Conservation (phyloP, 2,888 invertebrate species). For the Heliconius ismenius region DNA sequence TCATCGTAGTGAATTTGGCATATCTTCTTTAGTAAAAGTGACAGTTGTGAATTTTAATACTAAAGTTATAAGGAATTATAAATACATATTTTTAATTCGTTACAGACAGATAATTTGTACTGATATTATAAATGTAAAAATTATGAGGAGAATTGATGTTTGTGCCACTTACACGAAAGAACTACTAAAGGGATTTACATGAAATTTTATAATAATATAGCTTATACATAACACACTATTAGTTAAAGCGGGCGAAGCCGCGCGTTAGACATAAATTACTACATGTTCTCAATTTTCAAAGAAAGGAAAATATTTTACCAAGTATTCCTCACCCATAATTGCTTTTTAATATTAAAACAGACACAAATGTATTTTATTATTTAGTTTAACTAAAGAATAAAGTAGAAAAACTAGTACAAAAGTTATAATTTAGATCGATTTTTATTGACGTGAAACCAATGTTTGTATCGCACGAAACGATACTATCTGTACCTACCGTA, state of each 20-base stretch:
- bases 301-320: not conserved
- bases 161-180: too few species aligned
- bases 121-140: too few species aligned
- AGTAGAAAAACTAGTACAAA: constrained; percentile 1
- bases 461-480: not conserved
- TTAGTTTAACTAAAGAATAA: not conserved
- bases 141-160: too few species aligned
- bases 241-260: too few species aligned
- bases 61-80: not conserved
- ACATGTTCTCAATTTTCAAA: too few species aligned
- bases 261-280: too few species aligned
- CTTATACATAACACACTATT: too few species aligned
- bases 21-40: not conserved
- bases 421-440: constrained; percentile 13
- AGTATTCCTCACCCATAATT: too few species aligned
- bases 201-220: too few species aligned
- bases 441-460: constrained; percentile 3
- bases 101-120: too few species aligned
- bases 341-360: not conserved
- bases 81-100: too few species aligned
- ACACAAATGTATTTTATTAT: not conserved
- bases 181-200: too few species aligned
- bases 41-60: not conserved
- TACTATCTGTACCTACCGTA: constrained; percentile 2
- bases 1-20: not conserved